Base-by-base conservation (phyloP, 2,797 vertebrate species). In the Gambusia yucatana region DNA sequence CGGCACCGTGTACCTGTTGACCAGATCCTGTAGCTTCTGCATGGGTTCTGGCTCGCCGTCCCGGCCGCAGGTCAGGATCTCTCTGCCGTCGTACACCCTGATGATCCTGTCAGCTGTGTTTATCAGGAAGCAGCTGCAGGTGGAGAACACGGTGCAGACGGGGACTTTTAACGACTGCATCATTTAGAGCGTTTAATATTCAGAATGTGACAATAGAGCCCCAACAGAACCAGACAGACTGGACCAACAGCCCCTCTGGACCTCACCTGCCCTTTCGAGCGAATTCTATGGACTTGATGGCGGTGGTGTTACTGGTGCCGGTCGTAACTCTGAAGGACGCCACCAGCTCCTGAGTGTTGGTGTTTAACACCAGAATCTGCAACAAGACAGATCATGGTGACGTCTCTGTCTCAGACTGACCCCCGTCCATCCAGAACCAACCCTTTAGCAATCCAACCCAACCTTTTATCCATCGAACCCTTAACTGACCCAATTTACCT, bases 281-380 rank as follows among this genome's bases (percentile, higher is more conserved):
- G 90, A 99, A 99, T 83, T 99, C 98, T 14, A 99, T 99, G 8
- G 98, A 99, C 89, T 99, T 99, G 87, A 99, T 99, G 82, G 98
- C 98, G 0, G 98, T 99, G 80, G 98, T 99, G 95, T 99, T 99
- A 95, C 98, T 99, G 89, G 98, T 99, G 61, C 98, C 98, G 8
- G 98, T 99, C n/a, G 98, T 99, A 78, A 99, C 98, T 94, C 98
- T 95, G 95, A 99, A 99, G 67, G 98, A 99, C 50, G 98, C 98
- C 87, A 99, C 98, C 79, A 99, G 94, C 84, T 99, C 97, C 95
- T 99, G 98, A 83, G 96, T 97, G 92, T 98, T 95, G 70, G 97
- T 99, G 95, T 97, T 99, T 85, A 99, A 93, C 78, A 99, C 98
- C 91, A 99, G 94, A 82, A 99, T 99, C 98, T 99, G 91, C n/a